phyloP scores from a whole-genome alignment of 2,888 invertebrate species.

The Oasisia sp. region DNA sequence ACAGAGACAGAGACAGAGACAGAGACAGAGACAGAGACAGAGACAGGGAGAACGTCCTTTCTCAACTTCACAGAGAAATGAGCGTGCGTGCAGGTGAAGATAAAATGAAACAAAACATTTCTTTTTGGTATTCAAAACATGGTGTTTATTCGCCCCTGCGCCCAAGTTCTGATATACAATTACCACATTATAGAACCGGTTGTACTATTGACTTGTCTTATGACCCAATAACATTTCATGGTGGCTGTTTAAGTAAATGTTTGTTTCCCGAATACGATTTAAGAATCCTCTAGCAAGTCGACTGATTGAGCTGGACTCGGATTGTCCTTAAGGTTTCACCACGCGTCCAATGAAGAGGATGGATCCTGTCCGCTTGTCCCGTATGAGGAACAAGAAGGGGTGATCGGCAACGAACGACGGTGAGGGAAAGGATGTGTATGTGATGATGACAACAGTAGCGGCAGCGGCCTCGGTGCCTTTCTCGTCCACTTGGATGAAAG shows the following conservation, averaged over 20 bases:
- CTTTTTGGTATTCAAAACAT: neutral
- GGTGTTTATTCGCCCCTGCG: constrained; percentile 19
- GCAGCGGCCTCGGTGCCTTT: constrained; percentile 54
- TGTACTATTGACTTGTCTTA: neutral
- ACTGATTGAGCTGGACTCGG: neutral
- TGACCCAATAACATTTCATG: too few relatives aligned
- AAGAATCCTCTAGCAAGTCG: neutral
- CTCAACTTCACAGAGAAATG: too few relatives aligned
- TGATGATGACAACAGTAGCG: constrained; percentile 42
- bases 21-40: too few relatives aligned
- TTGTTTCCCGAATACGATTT: neutral
- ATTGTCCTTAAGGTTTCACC: neutral
- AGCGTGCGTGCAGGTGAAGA: too few relatives aligned
- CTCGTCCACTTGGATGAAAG: constrained; percentile 52
- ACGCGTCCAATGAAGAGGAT: constrained; percentile 43
- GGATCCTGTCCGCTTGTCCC: constrained; percentile 33
- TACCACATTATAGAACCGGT: neutral
- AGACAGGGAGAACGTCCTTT: too few relatives aligned
- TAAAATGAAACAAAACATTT: too few relatives aligned
- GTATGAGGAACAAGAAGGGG: constrained; percentile 43
- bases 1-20: too few relatives aligned
- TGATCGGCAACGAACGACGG: constrained; percentile 36
- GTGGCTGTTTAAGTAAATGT: too few relatives aligned
- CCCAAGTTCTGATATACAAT: neutral
- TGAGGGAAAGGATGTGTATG: neutral